phyloP scores from a whole-genome alignment of 2,888 invertebrate genomes.

The Pristionchus entomophagus region DNA sequence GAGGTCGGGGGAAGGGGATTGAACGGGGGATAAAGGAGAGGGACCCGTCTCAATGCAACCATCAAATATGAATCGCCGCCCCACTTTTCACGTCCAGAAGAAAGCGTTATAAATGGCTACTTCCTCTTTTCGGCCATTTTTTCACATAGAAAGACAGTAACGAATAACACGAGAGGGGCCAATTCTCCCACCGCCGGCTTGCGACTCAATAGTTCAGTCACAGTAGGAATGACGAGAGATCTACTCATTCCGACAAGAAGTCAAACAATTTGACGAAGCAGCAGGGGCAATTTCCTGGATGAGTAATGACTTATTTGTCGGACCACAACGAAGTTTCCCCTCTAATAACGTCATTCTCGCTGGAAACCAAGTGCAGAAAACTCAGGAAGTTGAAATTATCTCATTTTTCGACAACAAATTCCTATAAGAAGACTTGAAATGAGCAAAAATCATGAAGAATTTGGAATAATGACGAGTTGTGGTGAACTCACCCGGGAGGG shows the following conservation, averaged over 20 bases:
- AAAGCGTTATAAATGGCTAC: constrained; percentile 2
- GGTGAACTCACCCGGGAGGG: no score
- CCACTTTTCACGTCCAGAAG: not conserved
- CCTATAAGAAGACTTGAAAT: not conserved
- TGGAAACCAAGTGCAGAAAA: not conserved
- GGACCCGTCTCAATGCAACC: constrained; percentile 4
- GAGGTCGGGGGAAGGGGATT: not conserved
- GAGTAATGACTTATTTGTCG: constrained; percentile 8
- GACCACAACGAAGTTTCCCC: not conserved
- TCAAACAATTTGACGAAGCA: constrained; percentile 4
- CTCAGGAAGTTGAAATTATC: not conserved
- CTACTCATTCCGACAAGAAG: not conserved
- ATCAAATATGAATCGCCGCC: constrained; percentile 20
- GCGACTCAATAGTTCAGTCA: not conserved
- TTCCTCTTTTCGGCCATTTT: not conserved
- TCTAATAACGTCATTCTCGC: not conserved
- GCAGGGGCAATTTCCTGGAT: constrained; percentile 10
- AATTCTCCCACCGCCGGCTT: no score
- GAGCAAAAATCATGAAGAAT: not conserved
- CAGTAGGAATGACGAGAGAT: not conserved
- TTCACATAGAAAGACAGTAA: no score
- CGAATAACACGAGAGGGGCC: no score
- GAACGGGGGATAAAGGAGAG: not conserved
- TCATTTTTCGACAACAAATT: no score
- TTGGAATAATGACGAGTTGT: no score